Conservation (phyloP, 1,140 invertebrate species). For the Heliothis virescens region DNA sequence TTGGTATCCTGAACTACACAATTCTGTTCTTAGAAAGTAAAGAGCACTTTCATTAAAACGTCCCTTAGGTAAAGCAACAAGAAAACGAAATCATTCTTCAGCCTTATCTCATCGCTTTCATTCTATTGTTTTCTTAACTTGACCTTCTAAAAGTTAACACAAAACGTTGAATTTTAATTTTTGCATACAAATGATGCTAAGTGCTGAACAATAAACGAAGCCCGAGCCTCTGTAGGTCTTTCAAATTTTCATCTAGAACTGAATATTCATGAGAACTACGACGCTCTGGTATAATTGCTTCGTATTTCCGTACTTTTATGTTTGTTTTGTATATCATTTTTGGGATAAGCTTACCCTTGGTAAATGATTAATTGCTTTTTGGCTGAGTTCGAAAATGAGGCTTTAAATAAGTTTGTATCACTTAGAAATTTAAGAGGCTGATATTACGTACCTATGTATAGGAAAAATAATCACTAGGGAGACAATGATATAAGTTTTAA, state of each 20-base stretch:
- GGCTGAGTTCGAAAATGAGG: too few relatives aligned
- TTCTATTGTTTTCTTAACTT: conserved; percentile 1
- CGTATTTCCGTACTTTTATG: not conserved
- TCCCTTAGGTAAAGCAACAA: not conserved
- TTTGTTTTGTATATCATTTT: not conserved
- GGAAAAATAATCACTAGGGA: too few relatives aligned
- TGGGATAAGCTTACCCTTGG: not conserved
- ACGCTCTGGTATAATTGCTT: not conserved
- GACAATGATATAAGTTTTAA: too few relatives aligned
- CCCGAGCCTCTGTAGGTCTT: not conserved
- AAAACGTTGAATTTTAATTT: conserved; percentile 49
- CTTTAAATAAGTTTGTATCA: too few relatives aligned
- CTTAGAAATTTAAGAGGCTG: too few relatives aligned
- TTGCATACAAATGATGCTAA: conserved; percentile 36
- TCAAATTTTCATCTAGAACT: conserved; percentile 6
- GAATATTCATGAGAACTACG: conserved; percentile 20
- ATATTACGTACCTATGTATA: too few relatives aligned
- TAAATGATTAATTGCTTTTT: not conserved
- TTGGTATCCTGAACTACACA: too few relatives aligned
- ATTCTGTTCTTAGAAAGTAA: not conserved
- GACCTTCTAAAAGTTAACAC: conserved; percentile 35
- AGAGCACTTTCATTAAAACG: not conserved
- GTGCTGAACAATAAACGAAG: conserved; percentile 4
- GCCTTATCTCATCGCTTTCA: not conserved
- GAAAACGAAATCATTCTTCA: not conserved